Evolutionary conservation across 2,113 vertebrate species (phyloP).

Genomic region (Perca schrenkii): DNA sequence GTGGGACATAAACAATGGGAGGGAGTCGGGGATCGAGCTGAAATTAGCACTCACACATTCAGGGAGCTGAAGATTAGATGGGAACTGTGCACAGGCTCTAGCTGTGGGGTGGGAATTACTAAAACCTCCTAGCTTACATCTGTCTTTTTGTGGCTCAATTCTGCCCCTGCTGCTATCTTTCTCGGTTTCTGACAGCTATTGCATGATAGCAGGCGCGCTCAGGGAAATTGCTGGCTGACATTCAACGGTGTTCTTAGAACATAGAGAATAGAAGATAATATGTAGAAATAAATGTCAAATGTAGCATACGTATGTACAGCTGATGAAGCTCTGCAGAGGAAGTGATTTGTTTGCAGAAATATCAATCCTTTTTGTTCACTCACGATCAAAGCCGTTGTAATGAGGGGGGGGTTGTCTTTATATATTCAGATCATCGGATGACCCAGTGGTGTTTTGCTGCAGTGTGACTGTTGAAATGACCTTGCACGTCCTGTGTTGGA

Average conservation of each 20-base stretch:
- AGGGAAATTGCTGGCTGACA: conserved; percentile 27
- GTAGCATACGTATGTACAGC: background rate
- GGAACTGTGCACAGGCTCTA: conserved; percentile 32
- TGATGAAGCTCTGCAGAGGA: conserved; percentile 2
- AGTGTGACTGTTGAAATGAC: conserved; percentile 66
- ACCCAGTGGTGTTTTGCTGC: conserved; percentile 58
- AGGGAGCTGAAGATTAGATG: conserved; percentile 57
- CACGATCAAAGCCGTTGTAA: conserved; percentile 32
- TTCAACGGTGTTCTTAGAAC: conserved; percentile 9
- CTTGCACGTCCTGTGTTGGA: conserved; percentile 66
- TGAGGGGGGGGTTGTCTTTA: conserved; percentile 22
- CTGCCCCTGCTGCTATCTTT: conserved; percentile 26
- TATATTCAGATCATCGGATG: conserved; percentile 51
- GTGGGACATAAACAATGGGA: conserved; percentile 57
- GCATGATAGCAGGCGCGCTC: conserved; percentile 16
- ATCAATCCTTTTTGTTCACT: conserved; percentile 35
- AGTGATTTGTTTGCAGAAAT: conserved; percentile 4
- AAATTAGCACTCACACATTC: conserved; percentile 65
- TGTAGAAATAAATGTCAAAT: conserved; percentile 26
- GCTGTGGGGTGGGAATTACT: conserved; percentile 50
- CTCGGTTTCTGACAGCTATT: conserved; percentile 31
- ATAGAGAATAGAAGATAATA: no score
- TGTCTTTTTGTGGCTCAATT: conserved; percentile 46
- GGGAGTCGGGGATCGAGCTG: conserved; percentile 32
- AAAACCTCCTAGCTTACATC: conserved; percentile 26